Evolutionary conservation across 1,140 invertebrate species (phyloP).

Genomic region (Diploscapter pachys): DNA sequence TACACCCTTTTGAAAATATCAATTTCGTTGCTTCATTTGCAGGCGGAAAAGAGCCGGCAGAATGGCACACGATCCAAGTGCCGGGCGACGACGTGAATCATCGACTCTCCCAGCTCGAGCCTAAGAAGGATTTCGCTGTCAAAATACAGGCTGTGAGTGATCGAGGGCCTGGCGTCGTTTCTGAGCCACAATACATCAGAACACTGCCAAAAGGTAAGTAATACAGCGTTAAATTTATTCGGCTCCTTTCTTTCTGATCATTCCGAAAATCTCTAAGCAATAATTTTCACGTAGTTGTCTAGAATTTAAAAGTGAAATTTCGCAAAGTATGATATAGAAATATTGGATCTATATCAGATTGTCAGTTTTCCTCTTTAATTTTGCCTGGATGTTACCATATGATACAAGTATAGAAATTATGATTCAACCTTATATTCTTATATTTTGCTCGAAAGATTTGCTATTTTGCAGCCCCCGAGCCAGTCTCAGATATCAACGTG

Average conservation of each 20-base stretch:
- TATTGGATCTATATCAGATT: no score
- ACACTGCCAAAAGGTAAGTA: constrained; percentile 46
- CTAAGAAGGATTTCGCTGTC: constrained; percentile 51
- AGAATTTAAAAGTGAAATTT: no score
- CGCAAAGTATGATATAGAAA: no score
- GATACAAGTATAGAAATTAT: no score
- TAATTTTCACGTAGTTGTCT: no score
- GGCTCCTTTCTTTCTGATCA: no score
- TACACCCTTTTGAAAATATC: no score
- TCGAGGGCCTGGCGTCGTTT: constrained; percentile 52
- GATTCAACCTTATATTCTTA: no score
- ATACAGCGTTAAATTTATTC: background rate
- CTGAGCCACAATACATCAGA: constrained; percentile 39
- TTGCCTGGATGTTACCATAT: no score
- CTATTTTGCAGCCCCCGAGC: constrained; percentile 27
- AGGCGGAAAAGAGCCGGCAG: constrained; percentile 42
- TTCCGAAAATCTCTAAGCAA: no score
- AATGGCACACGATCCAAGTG: constrained; percentile 49
- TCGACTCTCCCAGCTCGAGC: constrained; percentile 42
- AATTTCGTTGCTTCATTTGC: no score
- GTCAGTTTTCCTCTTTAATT: no score
- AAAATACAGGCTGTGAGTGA: constrained; percentile 56
- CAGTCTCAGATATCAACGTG: constrained; percentile 26
- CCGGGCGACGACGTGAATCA: constrained; percentile 46
- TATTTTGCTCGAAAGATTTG: background rate